phyloP scores from a whole-genome alignment of 64 coral and sea anemone species.

The Pocillopora verrucosa region DNA sequence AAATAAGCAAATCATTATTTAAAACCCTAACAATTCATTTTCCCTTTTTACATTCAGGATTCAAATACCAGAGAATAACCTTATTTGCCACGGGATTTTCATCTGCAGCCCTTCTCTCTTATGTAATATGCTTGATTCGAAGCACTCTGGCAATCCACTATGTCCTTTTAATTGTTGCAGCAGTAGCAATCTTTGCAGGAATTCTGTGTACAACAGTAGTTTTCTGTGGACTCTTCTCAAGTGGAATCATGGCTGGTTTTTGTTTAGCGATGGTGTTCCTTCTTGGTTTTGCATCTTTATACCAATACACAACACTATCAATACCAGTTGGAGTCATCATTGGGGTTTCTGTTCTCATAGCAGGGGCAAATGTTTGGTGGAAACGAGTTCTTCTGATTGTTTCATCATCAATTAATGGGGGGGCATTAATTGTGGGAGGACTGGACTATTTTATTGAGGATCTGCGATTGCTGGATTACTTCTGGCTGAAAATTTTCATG shows the following conservation, averaged over 20 bases:
- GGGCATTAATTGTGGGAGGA: conserved; percentile 65
- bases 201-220: conserved; percentile 88
- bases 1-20: background rate
- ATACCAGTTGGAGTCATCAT: conserved; percentile 74
- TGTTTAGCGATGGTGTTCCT: conserved; percentile 72
- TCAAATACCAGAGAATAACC: conserved; percentile 77
- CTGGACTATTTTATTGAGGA: conserved; percentile 91
- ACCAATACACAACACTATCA: conserved; percentile 54
- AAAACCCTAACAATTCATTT: background rate
- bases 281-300: conserved; percentile 66
- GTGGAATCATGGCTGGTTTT: conserved; percentile 77
- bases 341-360: conserved; percentile 59
- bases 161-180: conserved; percentile 76
- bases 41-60: conserved; percentile 43
- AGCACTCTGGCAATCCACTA: conserved; percentile 66
- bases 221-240: conserved; percentile 73
- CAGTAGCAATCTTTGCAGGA: conserved; percentile 72
- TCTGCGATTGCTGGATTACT: conserved; percentile 60
- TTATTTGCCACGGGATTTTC: conserved; percentile 69
- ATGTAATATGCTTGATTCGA: conserved; percentile 62
- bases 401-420: conserved; percentile 72
- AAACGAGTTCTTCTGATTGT: conserved; percentile 75
- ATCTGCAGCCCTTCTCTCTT: conserved; percentile 61
- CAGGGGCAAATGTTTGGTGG: conserved; percentile 84
- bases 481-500: conserved; percentile 56